These are phyloP conservation scores for Magallana angulata DNA, from an alignment of 1,140 invertebrate genomes.

Conservation along the genomic window DNA sequence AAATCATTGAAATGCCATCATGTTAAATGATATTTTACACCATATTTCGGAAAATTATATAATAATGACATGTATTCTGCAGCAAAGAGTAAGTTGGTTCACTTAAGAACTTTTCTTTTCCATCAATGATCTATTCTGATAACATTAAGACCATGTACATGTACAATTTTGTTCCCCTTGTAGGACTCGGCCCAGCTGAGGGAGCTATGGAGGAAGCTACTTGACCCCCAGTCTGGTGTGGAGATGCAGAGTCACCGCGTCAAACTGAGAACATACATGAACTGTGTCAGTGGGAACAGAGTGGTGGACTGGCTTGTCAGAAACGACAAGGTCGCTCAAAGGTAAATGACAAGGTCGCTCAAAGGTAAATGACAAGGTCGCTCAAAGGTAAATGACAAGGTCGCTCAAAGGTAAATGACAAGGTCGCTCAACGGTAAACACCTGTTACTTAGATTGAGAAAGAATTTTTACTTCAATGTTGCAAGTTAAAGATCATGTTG, in stretches of 20 bases:
- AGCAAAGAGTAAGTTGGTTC: no score
- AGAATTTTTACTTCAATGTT: no score
- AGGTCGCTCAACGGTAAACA: no score
- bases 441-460: no score
- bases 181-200: conserved; percentile 87
- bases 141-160: neutral
- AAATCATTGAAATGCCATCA: neutral
- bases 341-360: no score
- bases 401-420: neutral
- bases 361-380: no score
- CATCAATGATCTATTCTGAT: no score
- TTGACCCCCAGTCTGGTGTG: conserved; percentile 83
- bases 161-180: conserved; percentile 64
- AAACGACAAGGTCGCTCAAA: conserved; percentile 84
- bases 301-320: conserved; percentile 89
- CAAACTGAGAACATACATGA: conserved; percentile 84
- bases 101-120: no score
- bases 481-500: no score
- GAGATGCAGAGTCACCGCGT: conserved; percentile 84
- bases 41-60: no score
- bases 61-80: no score
- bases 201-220: conserved; percentile 87
- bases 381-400: no score
- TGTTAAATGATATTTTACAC: neutral
- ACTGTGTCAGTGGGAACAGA: conserved; percentile 86